Conservation (phyloP, 2,113 vertebrate genomes). For the Phocoena phocoena region DNA sequence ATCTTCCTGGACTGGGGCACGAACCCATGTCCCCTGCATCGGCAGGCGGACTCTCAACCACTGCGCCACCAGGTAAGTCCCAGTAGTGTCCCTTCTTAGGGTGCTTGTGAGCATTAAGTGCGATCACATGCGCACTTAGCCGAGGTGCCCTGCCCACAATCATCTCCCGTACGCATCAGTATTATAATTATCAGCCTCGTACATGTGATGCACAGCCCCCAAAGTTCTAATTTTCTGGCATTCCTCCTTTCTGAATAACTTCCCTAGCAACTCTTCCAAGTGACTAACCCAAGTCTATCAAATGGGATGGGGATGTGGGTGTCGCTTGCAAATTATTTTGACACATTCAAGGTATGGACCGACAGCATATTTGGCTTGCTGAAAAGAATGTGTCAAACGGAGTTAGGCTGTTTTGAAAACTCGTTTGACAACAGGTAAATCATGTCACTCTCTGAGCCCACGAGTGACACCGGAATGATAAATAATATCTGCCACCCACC, state of each 20-base stretch:
- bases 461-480: constrained; percentile 69
- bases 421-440: constrained; percentile 71
- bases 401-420: constrained; percentile 71
- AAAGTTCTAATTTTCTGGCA: background rate
- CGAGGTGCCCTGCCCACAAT: background rate
- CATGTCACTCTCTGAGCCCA: constrained; percentile 73
- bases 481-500: constrained; percentile 71
- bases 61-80: too few relatives aligned
- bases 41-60: too few relatives aligned
- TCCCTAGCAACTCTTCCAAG: constrained; percentile 47
- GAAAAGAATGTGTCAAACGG: constrained; percentile 70
- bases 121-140: background rate
- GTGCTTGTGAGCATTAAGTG: background rate
- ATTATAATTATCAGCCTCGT: background rate
- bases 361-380: constrained; percentile 65
- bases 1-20: too few relatives aligned
- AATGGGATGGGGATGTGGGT: constrained; percentile 58
- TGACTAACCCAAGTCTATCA: constrained; percentile 65
- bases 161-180: background rate
- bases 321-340: constrained; percentile 67
- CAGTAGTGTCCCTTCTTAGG: background rate
- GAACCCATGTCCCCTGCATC: too few relatives aligned
- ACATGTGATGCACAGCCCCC: background rate
- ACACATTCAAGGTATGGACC: constrained; percentile 70
- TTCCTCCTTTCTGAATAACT: constrained; percentile 31